phyloP scores from a whole-genome alignment of 1,140 invertebrate species.

The Lasioglossum baleicum region DNA sequence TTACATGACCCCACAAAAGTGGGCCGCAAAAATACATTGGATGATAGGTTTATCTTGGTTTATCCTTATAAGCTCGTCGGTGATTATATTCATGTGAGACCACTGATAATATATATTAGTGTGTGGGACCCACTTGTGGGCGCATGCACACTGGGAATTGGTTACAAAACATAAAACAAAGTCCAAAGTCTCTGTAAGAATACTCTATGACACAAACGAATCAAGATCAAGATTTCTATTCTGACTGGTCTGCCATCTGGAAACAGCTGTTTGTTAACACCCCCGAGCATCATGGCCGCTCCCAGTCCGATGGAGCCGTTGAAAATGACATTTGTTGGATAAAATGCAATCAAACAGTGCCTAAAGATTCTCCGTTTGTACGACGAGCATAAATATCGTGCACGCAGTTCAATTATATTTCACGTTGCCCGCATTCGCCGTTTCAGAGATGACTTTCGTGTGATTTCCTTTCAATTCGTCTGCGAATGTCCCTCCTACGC shows the following conservation, averaged over 20 bases:
- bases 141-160: no score
- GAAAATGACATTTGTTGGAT: conserved; percentile 63
- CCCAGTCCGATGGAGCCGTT: conserved; percentile 59
- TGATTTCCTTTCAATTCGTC: conserved; percentile 40
- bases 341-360: conserved; percentile 47
- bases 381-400: conserved; percentile 28
- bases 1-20: no score
- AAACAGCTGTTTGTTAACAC: conserved; percentile 68
- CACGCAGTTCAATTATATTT: background rate
- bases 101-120: no score
- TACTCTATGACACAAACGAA: background rate
- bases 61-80: no score
- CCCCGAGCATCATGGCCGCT: conserved; percentile 70
- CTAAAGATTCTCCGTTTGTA: conserved; percentile 26
- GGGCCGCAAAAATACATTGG: no score
- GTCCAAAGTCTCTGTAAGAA: no score
- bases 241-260: conserved; percentile 58
- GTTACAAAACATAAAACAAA: no score
- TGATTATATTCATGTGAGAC: no score
- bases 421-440: conserved; percentile 16
- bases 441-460: conserved; percentile 50
- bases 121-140: no score
- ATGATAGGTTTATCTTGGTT: no score
- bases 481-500: conserved; percentile 53
- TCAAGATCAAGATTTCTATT: conserved; percentile 5